Percentiles rank a stretch among this genome's conserved stretches.
Conservation (phyloP, 2,888 invertebrate species). For the Macrosiphum euphorbiae region DNA sequence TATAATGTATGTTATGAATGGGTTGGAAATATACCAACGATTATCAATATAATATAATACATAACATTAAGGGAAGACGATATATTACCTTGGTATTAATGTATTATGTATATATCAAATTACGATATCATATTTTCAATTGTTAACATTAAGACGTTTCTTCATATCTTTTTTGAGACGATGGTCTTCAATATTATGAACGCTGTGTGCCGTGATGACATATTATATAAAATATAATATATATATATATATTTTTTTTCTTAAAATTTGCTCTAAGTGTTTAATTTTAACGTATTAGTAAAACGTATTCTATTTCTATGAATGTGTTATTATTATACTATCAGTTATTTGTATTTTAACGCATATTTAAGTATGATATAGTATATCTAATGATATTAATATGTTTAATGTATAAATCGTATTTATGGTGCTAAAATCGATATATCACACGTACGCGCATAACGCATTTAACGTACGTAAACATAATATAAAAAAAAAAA, state of each 20-base stretch:
- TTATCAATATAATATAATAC: slow-evolving; percentile 5
- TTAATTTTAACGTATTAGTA: background rate
- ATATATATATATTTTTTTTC: background rate
- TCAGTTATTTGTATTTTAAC: background rate
- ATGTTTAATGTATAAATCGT: slow-evolving; percentile 32
- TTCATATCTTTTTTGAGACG: slow-evolving; percentile 12
- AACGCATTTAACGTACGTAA: background rate
- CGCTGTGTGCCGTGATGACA: background rate
- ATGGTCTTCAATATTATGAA: background rate
- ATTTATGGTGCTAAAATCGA: slow-evolving; percentile 57
- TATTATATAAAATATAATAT: background rate
- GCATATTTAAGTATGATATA: background rate
- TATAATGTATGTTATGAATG: background rate
- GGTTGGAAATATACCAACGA: slow-evolving; percentile 7
- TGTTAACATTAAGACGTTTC: background rate
- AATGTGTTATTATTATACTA: background rate
- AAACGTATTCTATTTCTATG: background rate
- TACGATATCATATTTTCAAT: slow-evolving; percentile 15
- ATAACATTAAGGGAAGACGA: background rate
- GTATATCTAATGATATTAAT: background rate
- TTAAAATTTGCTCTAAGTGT: slow-evolving; percentile 16
- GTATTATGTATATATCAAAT: background rate
- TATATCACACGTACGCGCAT: slow-evolving; percentile 13
- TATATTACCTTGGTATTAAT: background rate
- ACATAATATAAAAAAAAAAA: background rate